These are phyloP conservation scores for Propithecus perrieri DNA, from an alignment of 2,797 vertebrate species.

Conservation along the genomic window DNA sequence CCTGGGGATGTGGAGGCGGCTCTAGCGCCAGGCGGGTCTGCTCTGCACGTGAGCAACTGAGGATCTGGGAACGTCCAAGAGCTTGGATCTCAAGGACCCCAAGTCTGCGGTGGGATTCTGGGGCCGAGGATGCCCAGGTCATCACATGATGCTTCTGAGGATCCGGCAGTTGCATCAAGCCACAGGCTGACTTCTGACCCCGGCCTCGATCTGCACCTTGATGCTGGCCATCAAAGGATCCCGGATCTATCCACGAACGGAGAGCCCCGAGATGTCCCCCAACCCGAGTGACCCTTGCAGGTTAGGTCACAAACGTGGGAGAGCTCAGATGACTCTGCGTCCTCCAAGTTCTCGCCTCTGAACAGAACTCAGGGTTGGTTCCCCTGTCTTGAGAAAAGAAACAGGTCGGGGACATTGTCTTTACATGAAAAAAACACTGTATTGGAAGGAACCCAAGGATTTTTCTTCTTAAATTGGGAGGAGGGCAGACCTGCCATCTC, in stretches of 20 bases:
- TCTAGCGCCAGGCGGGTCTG: not conserved
- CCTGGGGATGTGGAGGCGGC: rapidly evolving
- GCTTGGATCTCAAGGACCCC: not conserved
- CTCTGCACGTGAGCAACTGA: not conserved
- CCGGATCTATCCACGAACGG: not conserved
- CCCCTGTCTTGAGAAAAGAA: not conserved
- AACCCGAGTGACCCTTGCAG: not conserved
- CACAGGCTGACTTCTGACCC: not conserved
- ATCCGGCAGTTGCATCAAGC: not conserved
- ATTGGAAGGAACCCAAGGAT: not conserved
- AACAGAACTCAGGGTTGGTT: not conserved
- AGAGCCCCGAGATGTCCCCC: not conserved
- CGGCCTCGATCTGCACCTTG: not conserved
- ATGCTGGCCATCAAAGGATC: not conserved
- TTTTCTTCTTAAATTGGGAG: not conserved
- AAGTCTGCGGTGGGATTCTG: too few species aligned
- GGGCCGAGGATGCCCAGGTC: not conserved
- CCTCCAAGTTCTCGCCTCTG: not conserved
- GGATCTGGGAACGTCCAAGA: not conserved
- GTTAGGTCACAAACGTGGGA: rapidly evolving
- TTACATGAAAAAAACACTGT: not conserved
- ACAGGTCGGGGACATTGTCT: not conserved
- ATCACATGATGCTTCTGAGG: not conserved
- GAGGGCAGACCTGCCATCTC: not conserved
- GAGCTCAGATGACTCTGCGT: not conserved